These are phyloP conservation scores for Lepus oiostolus DNA, from an alignment of 2,797 vertebrate genomes.

Conservation along the genomic window DNA sequence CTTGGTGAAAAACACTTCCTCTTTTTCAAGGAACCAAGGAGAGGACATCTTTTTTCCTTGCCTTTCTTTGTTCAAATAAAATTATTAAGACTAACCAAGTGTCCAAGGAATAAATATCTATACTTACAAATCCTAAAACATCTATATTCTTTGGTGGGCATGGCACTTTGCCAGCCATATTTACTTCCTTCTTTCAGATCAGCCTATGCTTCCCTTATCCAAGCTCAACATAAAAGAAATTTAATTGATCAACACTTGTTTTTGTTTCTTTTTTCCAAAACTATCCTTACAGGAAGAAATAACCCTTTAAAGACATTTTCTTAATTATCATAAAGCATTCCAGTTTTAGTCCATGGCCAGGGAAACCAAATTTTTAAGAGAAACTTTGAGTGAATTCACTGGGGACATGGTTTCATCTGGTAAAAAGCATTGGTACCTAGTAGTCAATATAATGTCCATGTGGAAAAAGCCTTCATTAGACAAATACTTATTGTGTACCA, in stretches of 20 bases:
- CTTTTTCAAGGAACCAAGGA: neutral
- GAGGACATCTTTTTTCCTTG: neutral
- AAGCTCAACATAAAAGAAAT: neutral
- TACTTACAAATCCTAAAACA: neutral
- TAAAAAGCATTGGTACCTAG: neutral
- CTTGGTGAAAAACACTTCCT: neutral
- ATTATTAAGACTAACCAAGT: neutral
- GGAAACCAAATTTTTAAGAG: slow-evolving; percentile 58
- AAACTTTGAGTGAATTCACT: slow-evolving; percentile 6
- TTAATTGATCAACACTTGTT: neutral
- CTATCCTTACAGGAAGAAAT: neutral
- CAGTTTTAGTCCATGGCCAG: neutral
- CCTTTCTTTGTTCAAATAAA: neutral
- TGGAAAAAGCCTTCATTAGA: slow-evolving; percentile 41
- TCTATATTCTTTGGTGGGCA: neutral
- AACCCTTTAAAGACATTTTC: neutral
- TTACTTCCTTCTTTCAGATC: neutral
- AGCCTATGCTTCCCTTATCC: neutral
- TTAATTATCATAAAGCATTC: slow-evolving; percentile 20
- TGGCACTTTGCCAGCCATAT: neutral
- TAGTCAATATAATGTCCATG: neutral
- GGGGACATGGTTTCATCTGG: neutral
- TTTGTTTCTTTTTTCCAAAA: neutral
- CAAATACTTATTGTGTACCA: slow-evolving; percentile 29
- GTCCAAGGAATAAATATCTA: neutral